Percentiles rank a stretch among this genome's conserved stretches.
Conservation (phyloP, 2,797 vertebrate genomes). For the Garrulus glandarius region DNA sequence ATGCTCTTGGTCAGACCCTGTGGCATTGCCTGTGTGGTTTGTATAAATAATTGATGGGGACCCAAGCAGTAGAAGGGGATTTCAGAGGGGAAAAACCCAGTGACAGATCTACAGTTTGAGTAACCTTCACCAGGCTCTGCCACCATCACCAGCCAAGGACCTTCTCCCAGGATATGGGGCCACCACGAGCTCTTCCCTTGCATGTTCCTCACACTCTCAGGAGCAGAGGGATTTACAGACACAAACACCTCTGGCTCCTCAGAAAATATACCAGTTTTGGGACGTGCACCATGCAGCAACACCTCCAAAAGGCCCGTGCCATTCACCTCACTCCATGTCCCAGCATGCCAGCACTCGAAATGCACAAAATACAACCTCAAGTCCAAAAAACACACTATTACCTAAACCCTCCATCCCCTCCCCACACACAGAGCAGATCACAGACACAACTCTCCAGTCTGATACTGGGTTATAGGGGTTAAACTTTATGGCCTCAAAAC, state of each 20-base stretch:
- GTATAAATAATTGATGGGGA: not conserved
- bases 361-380: not conserved
- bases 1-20: rapidly evolving
- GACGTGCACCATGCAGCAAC: not conserved
- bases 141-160: not conserved
- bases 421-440: not conserved
- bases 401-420: not conserved
- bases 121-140: not conserved
- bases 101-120: not conserved
- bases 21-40: not conserved
- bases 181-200: not conserved
- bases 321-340: rapidly evolving
- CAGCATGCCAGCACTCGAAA: not conserved
- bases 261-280: not conserved
- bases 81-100: not conserved
- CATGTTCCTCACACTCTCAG: not conserved
- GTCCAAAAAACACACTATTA: not conserved
- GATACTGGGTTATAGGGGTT: not conserved
- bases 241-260: not conserved
- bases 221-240: not conserved
- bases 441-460: not conserved
- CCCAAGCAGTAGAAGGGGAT: not conserved
- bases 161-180: not conserved
- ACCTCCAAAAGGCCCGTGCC: not conserved
- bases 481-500: not conserved